phyloP scores from a whole-genome alignment of 2,797 vertebrate genomes.

The Salarias fasciatus region DNA sequence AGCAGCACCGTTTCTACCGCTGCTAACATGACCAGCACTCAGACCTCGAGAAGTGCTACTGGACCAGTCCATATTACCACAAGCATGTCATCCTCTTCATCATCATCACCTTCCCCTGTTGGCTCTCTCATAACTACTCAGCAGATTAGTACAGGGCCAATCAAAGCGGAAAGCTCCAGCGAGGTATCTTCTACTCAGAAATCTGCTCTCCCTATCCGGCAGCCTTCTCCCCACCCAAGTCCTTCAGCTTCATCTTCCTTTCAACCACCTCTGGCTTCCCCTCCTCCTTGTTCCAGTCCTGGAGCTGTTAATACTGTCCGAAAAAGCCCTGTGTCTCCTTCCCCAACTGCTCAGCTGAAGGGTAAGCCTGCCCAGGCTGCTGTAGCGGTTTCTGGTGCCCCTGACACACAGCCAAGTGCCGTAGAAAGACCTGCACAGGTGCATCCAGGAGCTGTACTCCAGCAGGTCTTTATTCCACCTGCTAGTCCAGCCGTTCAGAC shows the following conservation, averaged over 20 bases:
- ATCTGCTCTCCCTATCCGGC: conserved; percentile 64
- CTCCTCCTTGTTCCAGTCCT: conserved; percentile 87
- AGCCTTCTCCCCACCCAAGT: conserved; percentile 63
- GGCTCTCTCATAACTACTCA: conserved; percentile 68
- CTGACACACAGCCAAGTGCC: conserved; percentile 82
- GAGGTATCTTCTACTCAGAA: conserved; percentile 74
- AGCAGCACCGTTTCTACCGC: conserved; percentile 73
- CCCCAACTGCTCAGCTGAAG: conserved; percentile 80
- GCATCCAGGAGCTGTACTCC: conserved; percentile 41
- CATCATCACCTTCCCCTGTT: conserved; percentile 52
- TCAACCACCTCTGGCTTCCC: conserved; percentile 82
- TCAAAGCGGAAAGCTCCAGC: conserved; percentile 81
- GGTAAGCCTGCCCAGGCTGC: conserved; percentile 84
- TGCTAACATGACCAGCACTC: conserved; percentile 75
- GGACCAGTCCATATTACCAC: conserved; percentile 82
- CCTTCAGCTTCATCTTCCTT: conserved; percentile 72
- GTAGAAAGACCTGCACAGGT: conserved; percentile 75
- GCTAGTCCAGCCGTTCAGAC: conserved; percentile 57
- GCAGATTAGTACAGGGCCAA: conserved; percentile 69
- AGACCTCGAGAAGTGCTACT: conserved; percentile 81
- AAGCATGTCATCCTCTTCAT: conserved; percentile 48
- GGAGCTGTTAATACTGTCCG: conserved; percentile 81
- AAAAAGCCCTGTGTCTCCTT: conserved; percentile 87
- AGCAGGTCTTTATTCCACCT: conserved; percentile 60
- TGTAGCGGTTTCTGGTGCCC: conserved; percentile 80